Base-by-base conservation (phyloP, 2,797 vertebrate species). In the Enteromius argenteus region DNA sequence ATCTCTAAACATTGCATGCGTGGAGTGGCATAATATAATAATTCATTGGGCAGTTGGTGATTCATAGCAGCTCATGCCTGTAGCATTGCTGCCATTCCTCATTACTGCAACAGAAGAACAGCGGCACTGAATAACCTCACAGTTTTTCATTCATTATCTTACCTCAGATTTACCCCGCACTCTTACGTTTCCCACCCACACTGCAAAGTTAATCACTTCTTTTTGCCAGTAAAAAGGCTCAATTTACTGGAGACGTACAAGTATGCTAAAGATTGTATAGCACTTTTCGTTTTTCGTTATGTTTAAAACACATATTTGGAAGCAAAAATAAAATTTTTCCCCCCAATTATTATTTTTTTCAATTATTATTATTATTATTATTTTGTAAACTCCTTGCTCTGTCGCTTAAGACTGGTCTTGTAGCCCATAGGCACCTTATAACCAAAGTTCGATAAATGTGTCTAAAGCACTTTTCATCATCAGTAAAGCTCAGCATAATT, bases 1-100 rank as follows among this genome's bases (percentile, higher is more conserved):
- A 14, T 78, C 42, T 79, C 58, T 79, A 44, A 64, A 32, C 10
- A 3, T 19, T 80, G 8, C 30, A 68, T 80, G 62, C 46, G 2
- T 53, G 64, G 19, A 68, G 62, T 68, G 42, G 62, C 2, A 0
- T 67, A 53, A 49, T 32, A 66, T 79, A 66, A 49, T 53, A 79
- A 68, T 80, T 68, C 6, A 68, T 23, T 37, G 44, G 46, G 78
- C 64, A 67, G 44, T 46, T 69, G 64, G 27, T 85, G 84, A 85
- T 46, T 85, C 62, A 85, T 60, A 58, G 68, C 14, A 37, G 66
- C 46, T 81, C 46, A 60, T 30, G 83, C 69, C 77, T 58, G 35
- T 27, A 58, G 58, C 42, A n/a, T 30, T 27, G 35, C 60, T 81
- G 60, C 62, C 39, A 27, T 75, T 44, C 21, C 44, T 75, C 44